Evolutionary conservation across 2,113 vertebrate genomes (phyloP).

Genomic region (Cromileptes altivelis): DNA sequence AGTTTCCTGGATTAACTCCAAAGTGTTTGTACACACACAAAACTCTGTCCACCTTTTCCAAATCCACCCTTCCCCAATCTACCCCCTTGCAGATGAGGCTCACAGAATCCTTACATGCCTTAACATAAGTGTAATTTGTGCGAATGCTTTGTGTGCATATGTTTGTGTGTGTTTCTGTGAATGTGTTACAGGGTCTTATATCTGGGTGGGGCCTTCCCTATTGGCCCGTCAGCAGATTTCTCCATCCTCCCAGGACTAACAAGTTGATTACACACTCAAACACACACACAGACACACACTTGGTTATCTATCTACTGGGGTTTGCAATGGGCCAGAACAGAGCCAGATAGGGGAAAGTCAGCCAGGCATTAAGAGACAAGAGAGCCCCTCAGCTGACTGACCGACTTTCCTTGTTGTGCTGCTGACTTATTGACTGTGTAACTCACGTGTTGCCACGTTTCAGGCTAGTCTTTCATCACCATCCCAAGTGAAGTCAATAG

Average conservation of each 20-base stretch:
- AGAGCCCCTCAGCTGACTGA: slow-evolving; percentile 57
- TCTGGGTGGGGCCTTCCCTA: slow-evolving; percentile 68
- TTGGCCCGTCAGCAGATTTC: slow-evolving; percentile 63
- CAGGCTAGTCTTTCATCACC: slow-evolving; percentile 47
- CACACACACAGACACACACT: slow-evolving; percentile 38
- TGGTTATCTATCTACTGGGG: slow-evolving; percentile 48
- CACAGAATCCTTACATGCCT: slow-evolving; percentile 27
- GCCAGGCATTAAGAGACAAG: slow-evolving; percentile 57
- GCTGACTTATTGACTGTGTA: slow-evolving; percentile 52
- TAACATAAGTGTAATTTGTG: slow-evolving; percentile 11
- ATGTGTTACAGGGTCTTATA: slow-evolving; percentile 44
- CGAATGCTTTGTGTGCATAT: slow-evolving; percentile 2
- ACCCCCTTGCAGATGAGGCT: slow-evolving; percentile 22
- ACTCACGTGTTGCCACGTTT: slow-evolving; percentile 58
- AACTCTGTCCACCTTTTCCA: slow-evolving; percentile 50
- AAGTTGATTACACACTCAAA: slow-evolving; percentile 36
- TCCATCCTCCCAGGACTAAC: slow-evolving; percentile 52
- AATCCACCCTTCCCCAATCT: slow-evolving; percentile 40
- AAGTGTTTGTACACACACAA: slow-evolving; percentile 54
- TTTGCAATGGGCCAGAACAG: slow-evolving; percentile 56
- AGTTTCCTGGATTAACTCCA: slow-evolving; percentile 73
- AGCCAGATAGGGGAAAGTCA: slow-evolving; percentile 49
- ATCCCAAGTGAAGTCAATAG: slow-evolving; percentile 41
- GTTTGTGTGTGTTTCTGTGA: slow-evolving; percentile 17
- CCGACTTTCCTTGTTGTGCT: slow-evolving; percentile 37